Base-by-base conservation (phyloP, 2,797 vertebrate genomes). In the Remorina albescens region DNA sequence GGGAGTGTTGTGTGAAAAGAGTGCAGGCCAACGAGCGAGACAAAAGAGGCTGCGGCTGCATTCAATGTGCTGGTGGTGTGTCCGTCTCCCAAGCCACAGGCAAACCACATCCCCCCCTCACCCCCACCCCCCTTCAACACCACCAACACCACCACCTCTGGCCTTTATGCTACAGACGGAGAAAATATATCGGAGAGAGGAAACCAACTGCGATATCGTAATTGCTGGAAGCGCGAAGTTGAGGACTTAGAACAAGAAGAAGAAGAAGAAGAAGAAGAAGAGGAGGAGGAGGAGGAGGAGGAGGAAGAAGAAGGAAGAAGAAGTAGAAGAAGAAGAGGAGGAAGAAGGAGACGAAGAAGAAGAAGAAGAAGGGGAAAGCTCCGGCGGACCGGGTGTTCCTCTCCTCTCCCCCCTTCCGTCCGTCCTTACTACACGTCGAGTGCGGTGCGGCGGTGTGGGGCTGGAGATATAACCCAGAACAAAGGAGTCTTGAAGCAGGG, bases 11-110 rank as follows among this genome's bases (percentile, higher is more conserved):
- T 87, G 89, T 91, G 86, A 91, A 92, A 90, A 84, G 88, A 93
- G 91, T 75, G 88, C 87, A 88, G 90, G 90, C 89, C 91, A 88
- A 67, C 83, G 82, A 81, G 88, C 59, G 82, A 93, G 91, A 95
- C 94, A 95, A 94, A 94, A 94, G 94, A 94, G 90, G 89, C 90
- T 91, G 93, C 92, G 93, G 92, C 91, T 92, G 89, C 86, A 84
- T 88, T 92, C 65, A 92, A 76, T 79, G 92, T 89, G 90, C 85
- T 84, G 89, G 55, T 84, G 86, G 83, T 83, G 87, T 86, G 92
- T 93, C 91, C 90, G 89, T 91, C 90, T 91, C 84, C 79, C 91
- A 88, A 90, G 88, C 89, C 88, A 88, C 94, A 89, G 90, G 89
- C 85, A 74, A 86, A 84, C 88, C 89, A 78, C 90, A 77, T 75